A percentile compares a stretch with the other conserved stretches of the same genome.
phyloP scores from a whole-genome alignment of 2,888 invertebrate genomes.

The Crematogaster levior region DNA sequence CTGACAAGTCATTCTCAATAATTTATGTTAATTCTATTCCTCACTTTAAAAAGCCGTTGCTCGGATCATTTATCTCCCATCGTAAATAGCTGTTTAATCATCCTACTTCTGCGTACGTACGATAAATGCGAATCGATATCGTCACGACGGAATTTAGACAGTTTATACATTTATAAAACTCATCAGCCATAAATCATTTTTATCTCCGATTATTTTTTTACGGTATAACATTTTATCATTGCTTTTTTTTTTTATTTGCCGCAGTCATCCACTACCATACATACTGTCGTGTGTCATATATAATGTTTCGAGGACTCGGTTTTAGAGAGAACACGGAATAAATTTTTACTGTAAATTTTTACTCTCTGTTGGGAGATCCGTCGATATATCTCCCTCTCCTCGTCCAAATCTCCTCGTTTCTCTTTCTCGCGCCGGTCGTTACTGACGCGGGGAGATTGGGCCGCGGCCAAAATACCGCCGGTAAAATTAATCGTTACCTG shows the following conservation, averaged over 20 bases:
- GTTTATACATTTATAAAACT: constrained; percentile 11
- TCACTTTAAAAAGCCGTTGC: neutral
- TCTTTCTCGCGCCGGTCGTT: constrained; percentile 61
- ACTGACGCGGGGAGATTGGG: constrained; percentile 73
- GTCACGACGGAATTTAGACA: constrained; percentile 4
- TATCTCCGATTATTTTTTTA: constrained; percentile 2
- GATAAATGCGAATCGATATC: constrained; percentile 5
- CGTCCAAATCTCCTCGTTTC: constrained; percentile 38
- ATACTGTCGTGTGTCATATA: constrained; percentile 12
- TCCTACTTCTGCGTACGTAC: constrained; percentile 8
- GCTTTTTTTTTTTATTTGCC: constrained; percentile 2
- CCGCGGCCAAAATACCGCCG: constrained; percentile 79
- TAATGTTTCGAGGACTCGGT: constrained; percentile 5
- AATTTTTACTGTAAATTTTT: constrained; percentile 41
- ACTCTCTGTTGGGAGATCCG: constrained; percentile 30
- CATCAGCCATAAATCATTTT: constrained; percentile 14
- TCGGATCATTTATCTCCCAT: constrained; percentile 25
- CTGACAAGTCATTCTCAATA: constrained; percentile 29
- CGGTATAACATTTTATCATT: constrained; percentile 19
- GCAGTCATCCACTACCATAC: neutral
- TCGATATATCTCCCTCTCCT: constrained; percentile 25
- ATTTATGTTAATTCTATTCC: constrained; percentile 43
- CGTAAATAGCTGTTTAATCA: constrained; percentile 28
- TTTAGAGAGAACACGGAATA: constrained; percentile 34
- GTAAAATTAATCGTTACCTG: constrained; percentile 83